phyloP scores from a whole-genome alignment of 2,888 invertebrate genomes.

The Epsilonema sp. region DNA sequence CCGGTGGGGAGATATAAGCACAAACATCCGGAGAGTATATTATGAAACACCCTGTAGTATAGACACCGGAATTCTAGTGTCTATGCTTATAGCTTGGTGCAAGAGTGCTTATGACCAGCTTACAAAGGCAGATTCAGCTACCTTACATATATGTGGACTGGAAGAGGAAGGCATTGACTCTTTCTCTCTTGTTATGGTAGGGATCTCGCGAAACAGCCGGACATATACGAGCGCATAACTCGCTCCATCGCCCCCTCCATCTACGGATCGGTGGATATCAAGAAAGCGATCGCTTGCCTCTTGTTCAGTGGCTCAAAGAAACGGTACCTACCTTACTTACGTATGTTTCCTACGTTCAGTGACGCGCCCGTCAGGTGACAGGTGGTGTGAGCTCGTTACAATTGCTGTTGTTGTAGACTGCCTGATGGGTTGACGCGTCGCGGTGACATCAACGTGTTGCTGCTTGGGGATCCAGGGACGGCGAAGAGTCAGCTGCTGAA shows the following conservation, averaged over 20 bases:
- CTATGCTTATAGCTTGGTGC: too few species aligned
- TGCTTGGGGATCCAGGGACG: slow-evolving; percentile 96
- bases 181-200: slow-evolving; percentile 33
- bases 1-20: too few species aligned
- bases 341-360: neutral
- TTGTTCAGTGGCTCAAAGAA: slow-evolving; percentile 64
- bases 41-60: too few species aligned
- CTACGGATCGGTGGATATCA: slow-evolving; percentile 76
- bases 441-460: slow-evolving; percentile 81
- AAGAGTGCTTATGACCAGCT: too few species aligned
- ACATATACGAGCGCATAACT: slow-evolving; percentile 69
- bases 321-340: slow-evolving; percentile 22
- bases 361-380: too few species aligned
- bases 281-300: slow-evolving; percentile 82
- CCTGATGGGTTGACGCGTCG: slow-evolving; percentile 86
- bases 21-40: too few species aligned
- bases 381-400: neutral
- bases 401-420: too few species aligned
- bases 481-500: slow-evolving; percentile 90
- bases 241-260: slow-evolving; percentile 90
- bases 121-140: too few species aligned
- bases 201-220: slow-evolving; percentile 57
- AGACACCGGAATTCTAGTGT: neutral
- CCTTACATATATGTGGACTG: too few species aligned
- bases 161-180: neutral